Conservation (phyloP, 2,113 vertebrate genomes). For the Zapus hudsonius region DNA sequence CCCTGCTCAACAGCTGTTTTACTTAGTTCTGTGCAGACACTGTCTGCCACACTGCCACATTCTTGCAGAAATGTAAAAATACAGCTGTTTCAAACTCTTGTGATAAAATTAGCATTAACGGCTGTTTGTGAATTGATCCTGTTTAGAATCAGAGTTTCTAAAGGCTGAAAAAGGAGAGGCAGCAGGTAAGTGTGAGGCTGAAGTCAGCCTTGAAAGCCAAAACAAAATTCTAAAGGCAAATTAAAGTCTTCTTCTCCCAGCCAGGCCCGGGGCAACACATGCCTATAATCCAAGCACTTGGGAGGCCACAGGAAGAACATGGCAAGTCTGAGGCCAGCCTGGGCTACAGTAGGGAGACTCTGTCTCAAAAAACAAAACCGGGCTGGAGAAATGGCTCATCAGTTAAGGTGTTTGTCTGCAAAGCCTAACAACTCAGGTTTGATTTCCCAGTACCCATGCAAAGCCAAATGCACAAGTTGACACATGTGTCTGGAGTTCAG, state of each 20-base stretch:
- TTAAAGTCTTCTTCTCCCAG: neutral
- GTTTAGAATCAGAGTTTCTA: neutral
- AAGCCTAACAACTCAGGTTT: no score
- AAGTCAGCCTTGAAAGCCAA: neutral
- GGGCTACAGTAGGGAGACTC: neutral
- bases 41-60: no score
- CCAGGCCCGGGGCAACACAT: neutral
- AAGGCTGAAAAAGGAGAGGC: neutral
- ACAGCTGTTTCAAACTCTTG: neutral
- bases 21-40: neutral
- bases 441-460: no score
- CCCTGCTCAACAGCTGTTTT: neutral
- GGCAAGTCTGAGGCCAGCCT: neutral
- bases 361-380: neutral
- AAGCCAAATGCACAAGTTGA: no score
- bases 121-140: neutral
- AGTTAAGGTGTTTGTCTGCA: no score
- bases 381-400: no score
- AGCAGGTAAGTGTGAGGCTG: accelerated
- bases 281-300: neutral
- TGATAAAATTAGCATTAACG: neutral
- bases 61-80: neutral
- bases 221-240: accelerated
- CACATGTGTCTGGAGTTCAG: no score
- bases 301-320: neutral